Evolutionary conservation across 2,888 invertebrate genomes (phyloP).

Genomic region (Aricia artaxerxes): DNA sequence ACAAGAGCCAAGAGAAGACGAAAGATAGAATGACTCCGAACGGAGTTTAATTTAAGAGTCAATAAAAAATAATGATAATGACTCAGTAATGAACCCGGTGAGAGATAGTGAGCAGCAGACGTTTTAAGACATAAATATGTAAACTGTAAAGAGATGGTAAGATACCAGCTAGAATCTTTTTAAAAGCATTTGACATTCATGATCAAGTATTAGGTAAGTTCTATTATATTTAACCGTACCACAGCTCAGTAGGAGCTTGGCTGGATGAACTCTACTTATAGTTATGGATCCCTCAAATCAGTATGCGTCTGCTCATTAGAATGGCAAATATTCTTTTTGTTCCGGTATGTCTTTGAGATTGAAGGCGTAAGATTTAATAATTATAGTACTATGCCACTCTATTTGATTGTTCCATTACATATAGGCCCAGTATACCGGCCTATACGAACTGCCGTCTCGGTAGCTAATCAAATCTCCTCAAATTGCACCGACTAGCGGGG

Average conservation of each 20-base stretch:
- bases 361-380: too few relatives aligned
- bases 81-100: not conserved
- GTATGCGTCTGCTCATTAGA: too few relatives aligned
- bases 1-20: not conserved
- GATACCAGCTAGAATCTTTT: not conserved
- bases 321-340: too few relatives aligned
- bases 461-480: too few relatives aligned
- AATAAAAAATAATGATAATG: conserved; percentile 10
- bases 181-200: not conserved
- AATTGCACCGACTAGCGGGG: too few relatives aligned
- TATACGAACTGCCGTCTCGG: too few relatives aligned
- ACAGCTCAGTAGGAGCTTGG: not conserved
- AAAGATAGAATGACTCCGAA: not conserved
- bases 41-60: not conserved
- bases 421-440: too few relatives aligned
- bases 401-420: too few relatives aligned
- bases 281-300: too few relatives aligned
- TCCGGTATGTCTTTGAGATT: too few relatives aligned
- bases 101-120: conserved; percentile 5
- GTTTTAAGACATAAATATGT: conserved; percentile 1
- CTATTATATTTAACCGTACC: not conserved
- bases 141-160: not conserved
- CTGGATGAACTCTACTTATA: not conserved
- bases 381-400: too few relatives aligned
- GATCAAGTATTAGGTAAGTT: too few relatives aligned